Evolutionary conservation across 2,888 invertebrate genomes (phyloP).

Genomic region (Sminthurinus aureus): DNA sequence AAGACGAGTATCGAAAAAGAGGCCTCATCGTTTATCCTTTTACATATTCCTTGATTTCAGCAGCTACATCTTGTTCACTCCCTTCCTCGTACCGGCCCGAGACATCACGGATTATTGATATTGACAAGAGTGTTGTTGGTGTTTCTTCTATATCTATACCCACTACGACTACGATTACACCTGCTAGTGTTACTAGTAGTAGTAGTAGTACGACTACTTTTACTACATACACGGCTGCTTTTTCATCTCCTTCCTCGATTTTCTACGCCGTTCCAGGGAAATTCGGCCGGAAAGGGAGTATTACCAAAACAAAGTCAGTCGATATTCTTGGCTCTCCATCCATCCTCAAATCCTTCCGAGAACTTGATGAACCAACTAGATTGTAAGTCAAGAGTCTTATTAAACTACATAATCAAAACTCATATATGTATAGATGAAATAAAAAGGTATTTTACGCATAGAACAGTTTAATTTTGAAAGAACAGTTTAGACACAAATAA

Average conservation of each 20-base stretch:
- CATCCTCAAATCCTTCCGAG: slow-evolving; percentile 57
- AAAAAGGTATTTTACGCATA: too few relatives aligned
- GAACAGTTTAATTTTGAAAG: too few relatives aligned
- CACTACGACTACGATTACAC: too few relatives aligned
- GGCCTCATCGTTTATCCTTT: slow-evolving; percentile 14
- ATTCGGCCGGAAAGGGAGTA: slow-evolving; percentile 17
- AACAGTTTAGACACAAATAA: too few relatives aligned
- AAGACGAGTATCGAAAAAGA: neutral
- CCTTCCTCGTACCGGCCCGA: slow-evolving; percentile 23
- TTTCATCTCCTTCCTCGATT: slow-evolving; percentile 49
- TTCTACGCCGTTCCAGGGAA: slow-evolving; percentile 55
- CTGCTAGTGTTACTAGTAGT: too few relatives aligned
- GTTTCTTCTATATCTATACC: too few relatives aligned
- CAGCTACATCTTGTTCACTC: neutral
- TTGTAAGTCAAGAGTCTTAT: too few relatives aligned
- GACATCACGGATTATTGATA: slow-evolving; percentile 40
- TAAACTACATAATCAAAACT: too few relatives aligned
- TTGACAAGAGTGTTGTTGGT: too few relatives aligned
- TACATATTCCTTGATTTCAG: slow-evolving; percentile 15
- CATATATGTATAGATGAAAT: too few relatives aligned
- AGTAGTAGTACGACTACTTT: too few relatives aligned
- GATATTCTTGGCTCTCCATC: slow-evolving; percentile 55
- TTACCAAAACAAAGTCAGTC: slow-evolving; percentile 2
- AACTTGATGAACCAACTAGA: slow-evolving; percentile 55
- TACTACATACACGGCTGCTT: too few relatives aligned